Percentiles rank a stretch among this genome's conserved stretches.
phyloP scores from a whole-genome alignment of 1,140 invertebrate species.

The Diachasmimorpha longicaudata region DNA sequence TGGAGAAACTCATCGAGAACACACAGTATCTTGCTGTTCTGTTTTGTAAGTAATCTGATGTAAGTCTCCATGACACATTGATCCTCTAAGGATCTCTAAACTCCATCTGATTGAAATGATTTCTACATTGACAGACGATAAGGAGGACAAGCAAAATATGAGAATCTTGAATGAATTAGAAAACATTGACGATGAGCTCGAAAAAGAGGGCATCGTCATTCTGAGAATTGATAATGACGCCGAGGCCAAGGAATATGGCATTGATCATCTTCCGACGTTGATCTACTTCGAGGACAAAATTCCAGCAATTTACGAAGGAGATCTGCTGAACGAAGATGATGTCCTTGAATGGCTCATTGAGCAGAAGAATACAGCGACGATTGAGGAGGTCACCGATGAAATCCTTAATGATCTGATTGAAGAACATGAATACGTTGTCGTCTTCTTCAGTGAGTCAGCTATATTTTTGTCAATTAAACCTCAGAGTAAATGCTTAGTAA shows the following conservation, averaged over 20 bases:
- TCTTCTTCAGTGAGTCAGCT: constrained; percentile 82
- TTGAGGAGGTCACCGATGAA: constrained; percentile 94
- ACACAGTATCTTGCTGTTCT: constrained; percentile 82
- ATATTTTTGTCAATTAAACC: no score
- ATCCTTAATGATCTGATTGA: constrained; percentile 86
- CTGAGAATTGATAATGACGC: constrained; percentile 87
- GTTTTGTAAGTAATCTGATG: constrained; percentile 74
- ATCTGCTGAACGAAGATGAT: constrained; percentile 90
- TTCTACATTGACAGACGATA: constrained; percentile 72
- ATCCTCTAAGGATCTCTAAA: background rate
- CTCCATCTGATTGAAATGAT: no score
- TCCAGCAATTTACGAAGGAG: constrained; percentile 89
- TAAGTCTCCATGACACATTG: constrained; percentile 22
- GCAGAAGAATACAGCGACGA: constrained; percentile 89
- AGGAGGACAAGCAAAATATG: constrained; percentile 88
- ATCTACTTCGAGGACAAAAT: constrained; percentile 93
- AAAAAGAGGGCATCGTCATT: constrained; percentile 88
- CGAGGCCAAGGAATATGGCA: constrained; percentile 89
- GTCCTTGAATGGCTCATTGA: constrained; percentile 89
- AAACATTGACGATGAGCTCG: constrained; percentile 91
- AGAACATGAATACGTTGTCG: constrained; percentile 92
- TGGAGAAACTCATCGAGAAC: constrained; percentile 86
- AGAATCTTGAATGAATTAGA: constrained; percentile 87
- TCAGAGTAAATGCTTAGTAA: no score
- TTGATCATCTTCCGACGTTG: constrained; percentile 86